Conservation (phyloP, 2,888 invertebrate genomes). For the Parochlus steinenii region DNA sequence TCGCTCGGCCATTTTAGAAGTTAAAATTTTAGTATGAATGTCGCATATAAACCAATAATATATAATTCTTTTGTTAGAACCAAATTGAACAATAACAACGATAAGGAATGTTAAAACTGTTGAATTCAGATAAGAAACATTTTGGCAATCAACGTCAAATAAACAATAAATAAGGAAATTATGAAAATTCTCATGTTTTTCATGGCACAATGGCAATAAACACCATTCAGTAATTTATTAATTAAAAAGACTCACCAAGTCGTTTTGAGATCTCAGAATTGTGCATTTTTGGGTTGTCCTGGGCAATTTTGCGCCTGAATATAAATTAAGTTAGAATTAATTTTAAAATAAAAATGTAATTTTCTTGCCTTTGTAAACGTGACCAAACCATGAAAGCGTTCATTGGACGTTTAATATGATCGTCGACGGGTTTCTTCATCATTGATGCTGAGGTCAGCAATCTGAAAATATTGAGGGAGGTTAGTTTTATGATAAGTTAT, state of each 20-base stretch:
- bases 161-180: background rate
- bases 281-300: conserved; percentile 98
- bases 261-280: conserved; percentile 92
- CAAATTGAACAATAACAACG: too few relatives aligned
- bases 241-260: conserved; percentile 45
- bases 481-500: too few relatives aligned
- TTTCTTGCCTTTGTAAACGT: conserved; percentile 57
- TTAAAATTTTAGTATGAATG: too few relatives aligned
- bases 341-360: too few relatives aligned
- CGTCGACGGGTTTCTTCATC: conserved; percentile 11
- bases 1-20: too few relatives aligned
- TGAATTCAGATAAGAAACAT: conserved; percentile 10
- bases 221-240: too few relatives aligned
- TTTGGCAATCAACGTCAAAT: background rate
- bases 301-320: conserved; percentile 90
- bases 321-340: too few relatives aligned
- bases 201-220: too few relatives aligned
- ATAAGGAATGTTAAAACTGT: conserved; percentile 10
- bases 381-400: conserved; percentile 99
- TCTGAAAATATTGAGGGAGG: too few relatives aligned
- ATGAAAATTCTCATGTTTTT: too few relatives aligned
- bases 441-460: conserved; percentile 8
- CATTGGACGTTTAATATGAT: conserved; percentile 52
- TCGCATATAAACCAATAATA: too few relatives aligned
- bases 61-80: too few relatives aligned